phyloP scores from a whole-genome alignment of 2,888 invertebrate species.

The Schizaphis graminum region DNA sequence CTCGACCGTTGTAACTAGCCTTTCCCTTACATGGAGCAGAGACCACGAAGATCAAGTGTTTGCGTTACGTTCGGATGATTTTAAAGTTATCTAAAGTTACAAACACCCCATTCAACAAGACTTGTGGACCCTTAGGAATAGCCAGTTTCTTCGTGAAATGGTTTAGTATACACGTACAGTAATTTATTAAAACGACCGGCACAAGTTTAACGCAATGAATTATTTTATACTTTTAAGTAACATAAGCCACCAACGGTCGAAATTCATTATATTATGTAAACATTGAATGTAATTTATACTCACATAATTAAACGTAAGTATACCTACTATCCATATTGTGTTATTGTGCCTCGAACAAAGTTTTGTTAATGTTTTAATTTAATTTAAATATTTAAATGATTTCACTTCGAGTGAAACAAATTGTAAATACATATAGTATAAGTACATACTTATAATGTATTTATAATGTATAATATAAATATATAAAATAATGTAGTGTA shows the following conservation, averaged over 20 bases:
- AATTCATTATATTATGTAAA: constrained; percentile 43
- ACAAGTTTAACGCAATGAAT: constrained; percentile 57
- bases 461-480: too few species aligned
- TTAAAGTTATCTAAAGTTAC: constrained; percentile 59
- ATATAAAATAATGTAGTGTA: background rate
- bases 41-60: constrained; percentile 50
- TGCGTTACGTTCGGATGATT: constrained; percentile 45
- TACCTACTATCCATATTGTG: background rate
- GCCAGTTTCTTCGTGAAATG: constrained; percentile 46
- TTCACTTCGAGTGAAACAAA: background rate
- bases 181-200: constrained; percentile 51
- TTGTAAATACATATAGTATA: background rate
- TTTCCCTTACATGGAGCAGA: background rate
- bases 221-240: constrained; percentile 64
- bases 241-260: constrained; percentile 34
- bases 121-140: constrained; percentile 41
- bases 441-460: background rate
- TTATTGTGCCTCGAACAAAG: background rate
- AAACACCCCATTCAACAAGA: constrained; percentile 41
- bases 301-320: constrained; percentile 20
- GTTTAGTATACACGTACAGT: constrained; percentile 24
- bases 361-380: constrained; percentile 26
- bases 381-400: constrained; percentile 1
- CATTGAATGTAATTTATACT: constrained; percentile 18
- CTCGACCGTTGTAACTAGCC: background rate